Conservation (phyloP, 1,140 invertebrate species). For the Drosophila bocki region DNA sequence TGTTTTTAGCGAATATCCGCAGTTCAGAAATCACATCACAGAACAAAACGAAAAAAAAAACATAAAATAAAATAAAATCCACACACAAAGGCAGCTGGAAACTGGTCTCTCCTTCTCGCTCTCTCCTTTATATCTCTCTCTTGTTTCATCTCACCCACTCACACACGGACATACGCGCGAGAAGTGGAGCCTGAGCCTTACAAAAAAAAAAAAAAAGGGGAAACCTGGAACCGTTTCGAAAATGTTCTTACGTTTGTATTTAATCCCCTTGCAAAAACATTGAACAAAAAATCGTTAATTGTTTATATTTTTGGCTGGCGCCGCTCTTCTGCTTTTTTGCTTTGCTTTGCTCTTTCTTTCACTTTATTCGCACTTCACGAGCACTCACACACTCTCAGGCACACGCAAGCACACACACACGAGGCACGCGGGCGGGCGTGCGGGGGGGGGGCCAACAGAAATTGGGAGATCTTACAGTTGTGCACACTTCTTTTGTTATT, state of each 20-base stretch:
- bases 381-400: no score
- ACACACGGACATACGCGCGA: constrained; percentile 13
- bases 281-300: constrained; percentile 14
- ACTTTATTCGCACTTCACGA: constrained; percentile 41
- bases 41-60: constrained; percentile 24
- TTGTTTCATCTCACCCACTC: constrained; percentile 28
- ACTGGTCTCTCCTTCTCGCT: constrained; percentile 21
- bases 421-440: no score
- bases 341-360: constrained; percentile 41
- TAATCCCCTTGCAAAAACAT: background rate
- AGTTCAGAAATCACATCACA: constrained; percentile 29
- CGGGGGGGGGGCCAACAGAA: no score
- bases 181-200: constrained; percentile 22
- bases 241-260: constrained; percentile 5
- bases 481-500: no score
- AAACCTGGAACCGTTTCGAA: constrained; percentile 19
- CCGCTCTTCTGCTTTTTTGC: constrained; percentile 50
- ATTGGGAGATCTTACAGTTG: no score
- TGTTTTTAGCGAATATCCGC: constrained; percentile 36
- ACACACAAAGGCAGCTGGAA: constrained; percentile 50
- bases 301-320: constrained; percentile 49
- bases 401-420: constrained; percentile 6
- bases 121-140: background rate
- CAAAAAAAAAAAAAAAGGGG: background rate
- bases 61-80: constrained; percentile 24